Evolutionary conservation across 2,113 vertebrate species (phyloP), one percentile per base, ranked within the genome.

Genomic region (Macquaria australasica): DNA sequence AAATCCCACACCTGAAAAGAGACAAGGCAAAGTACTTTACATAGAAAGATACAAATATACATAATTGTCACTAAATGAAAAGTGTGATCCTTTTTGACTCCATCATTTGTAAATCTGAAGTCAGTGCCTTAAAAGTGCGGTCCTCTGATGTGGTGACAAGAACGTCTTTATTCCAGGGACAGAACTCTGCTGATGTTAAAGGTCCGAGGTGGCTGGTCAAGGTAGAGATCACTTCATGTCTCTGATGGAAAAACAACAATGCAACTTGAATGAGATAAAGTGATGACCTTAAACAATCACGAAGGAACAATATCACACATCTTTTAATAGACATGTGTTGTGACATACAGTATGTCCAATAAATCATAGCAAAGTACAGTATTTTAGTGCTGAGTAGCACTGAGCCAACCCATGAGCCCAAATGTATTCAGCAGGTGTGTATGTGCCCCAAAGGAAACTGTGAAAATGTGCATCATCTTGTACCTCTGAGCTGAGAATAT

Each of bases 61-160:
- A 66, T 50, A 15, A 37, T 50, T 0, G 1, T 39, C 43, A 25
- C 28, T 25, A 31, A 73, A 71, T 28, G 2, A 56, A 68, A 76
- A 59, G 12, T n/a, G 41, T n/a, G 53, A 58, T 34, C 0, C 15
- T 18, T 62, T 37, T 28, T 48, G 1, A 31, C 10, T 67, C 41
- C 7, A 60, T 82, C 3, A 58, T 71, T 74, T 55, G 15, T 15
- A 1, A 58, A 55, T 79, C 20, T 50, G 43, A 60, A 66, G 7
- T 73, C 2, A 66, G 20, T 81, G 93, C 88, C 95, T 94, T 95
- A 93, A 98, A 97, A 92, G 97, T 97, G 83, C 97, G 95, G 88
- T 98, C 98, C 88, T 98, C 96, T 84, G 97, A 98, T 23, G 95
- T 94, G 0, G 97, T 97, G 88, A 98, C 31, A 6, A 98, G 75